These are phyloP conservation scores for Cephalotes varians DNA, from an alignment of 2,888 invertebrate genomes.

Conservation along the genomic window DNA sequence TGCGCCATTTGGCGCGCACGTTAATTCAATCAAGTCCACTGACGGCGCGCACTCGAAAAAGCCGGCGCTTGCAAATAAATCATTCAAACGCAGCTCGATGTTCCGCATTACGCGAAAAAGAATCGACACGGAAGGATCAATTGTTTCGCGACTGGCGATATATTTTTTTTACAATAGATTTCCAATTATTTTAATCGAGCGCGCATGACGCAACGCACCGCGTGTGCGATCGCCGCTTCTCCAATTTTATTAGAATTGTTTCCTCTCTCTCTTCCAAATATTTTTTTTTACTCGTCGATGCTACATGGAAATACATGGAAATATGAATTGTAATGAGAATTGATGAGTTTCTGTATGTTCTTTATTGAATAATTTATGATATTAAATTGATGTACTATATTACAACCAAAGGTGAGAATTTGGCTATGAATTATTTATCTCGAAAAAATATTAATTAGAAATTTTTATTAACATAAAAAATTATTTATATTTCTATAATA, in stretches of 20 bases:
- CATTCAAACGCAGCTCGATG: slow-evolving; percentile 49
- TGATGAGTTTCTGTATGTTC: slow-evolving; percentile 9
- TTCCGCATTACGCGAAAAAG: slow-evolving; percentile 48
- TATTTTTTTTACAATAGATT: slow-evolving; percentile 53
- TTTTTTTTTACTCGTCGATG: slow-evolving; percentile 38
- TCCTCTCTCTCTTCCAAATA: slow-evolving; percentile 38
- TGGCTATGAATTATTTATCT: not conserved
- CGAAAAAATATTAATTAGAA: not conserved
- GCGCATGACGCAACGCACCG: slow-evolving; percentile 8
- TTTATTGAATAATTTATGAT: slow-evolving; percentile 31
- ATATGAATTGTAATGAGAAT: slow-evolving; percentile 34
- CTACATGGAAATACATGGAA: not conserved
- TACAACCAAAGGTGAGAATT: not conserved
- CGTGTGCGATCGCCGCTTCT: slow-evolving; percentile 24
- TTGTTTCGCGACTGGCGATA: slow-evolving; percentile 45
- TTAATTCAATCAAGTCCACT: slow-evolving; percentile 54
- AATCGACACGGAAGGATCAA: slow-evolving; percentile 49
- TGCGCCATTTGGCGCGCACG: slow-evolving; percentile 47
- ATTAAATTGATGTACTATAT: slow-evolving; percentile 4
- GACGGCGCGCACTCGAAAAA: slow-evolving; percentile 42
- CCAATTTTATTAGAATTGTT: slow-evolving; percentile 51
- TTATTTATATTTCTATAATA: not conserved
- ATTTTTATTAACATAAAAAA: not conserved
- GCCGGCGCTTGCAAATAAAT: slow-evolving; percentile 44
- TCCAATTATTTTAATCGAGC: slow-evolving; percentile 53